A percentile compares a stretch with the other conserved stretches of the same genome.
These are phyloP conservation scores for Tetrao urogallus DNA, from an alignment of 2,113 vertebrate genomes.

Conservation along the genomic window DNA sequence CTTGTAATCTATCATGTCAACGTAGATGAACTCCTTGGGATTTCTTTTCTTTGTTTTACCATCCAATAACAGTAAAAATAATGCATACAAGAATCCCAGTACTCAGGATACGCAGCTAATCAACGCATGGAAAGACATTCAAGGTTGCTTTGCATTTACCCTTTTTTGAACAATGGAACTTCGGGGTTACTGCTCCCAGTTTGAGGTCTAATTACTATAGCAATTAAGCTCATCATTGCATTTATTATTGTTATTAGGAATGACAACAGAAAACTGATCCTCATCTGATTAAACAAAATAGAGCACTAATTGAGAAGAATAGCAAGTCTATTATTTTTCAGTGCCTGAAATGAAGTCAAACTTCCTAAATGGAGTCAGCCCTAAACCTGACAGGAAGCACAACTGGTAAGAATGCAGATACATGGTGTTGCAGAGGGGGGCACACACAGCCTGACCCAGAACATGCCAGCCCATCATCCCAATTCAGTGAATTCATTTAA, in stretches of 20 bases:
- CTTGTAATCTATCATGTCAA: conserved; percentile 57
- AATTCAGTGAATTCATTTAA: not conserved
- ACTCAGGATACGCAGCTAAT: conserved; percentile 35
- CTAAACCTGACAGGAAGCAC: not conserved
- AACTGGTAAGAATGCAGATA: not conserved
- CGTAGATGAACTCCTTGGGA: conserved; percentile 63
- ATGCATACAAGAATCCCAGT: conserved; percentile 15
- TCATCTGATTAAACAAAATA: conserved; percentile 43
- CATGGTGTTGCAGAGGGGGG: rapidly evolving
- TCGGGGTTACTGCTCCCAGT: conserved; percentile 25
- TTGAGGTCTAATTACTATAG: conserved; percentile 19
- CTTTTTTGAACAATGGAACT: conserved; percentile 31
- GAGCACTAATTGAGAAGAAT: conserved; percentile 24
- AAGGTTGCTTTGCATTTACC: conserved; percentile 41
- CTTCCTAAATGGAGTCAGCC: not conserved
- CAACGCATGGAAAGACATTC: conserved; percentile 38
- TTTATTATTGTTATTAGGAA: conserved; percentile 37
- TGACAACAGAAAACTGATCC: not conserved
- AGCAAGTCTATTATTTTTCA: not conserved
- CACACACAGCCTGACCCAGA: rapidly evolving
- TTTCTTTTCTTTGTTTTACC: conserved; percentile 67
- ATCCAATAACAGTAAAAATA: conserved; percentile 54
- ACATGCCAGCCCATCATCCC: not conserved
- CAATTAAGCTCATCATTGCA: conserved; percentile 45
- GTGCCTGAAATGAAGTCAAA: not conserved